Evolutionary conservation across 2,113 vertebrate species (phyloP).

Genomic region (Eleginops maclovinus): DNA sequence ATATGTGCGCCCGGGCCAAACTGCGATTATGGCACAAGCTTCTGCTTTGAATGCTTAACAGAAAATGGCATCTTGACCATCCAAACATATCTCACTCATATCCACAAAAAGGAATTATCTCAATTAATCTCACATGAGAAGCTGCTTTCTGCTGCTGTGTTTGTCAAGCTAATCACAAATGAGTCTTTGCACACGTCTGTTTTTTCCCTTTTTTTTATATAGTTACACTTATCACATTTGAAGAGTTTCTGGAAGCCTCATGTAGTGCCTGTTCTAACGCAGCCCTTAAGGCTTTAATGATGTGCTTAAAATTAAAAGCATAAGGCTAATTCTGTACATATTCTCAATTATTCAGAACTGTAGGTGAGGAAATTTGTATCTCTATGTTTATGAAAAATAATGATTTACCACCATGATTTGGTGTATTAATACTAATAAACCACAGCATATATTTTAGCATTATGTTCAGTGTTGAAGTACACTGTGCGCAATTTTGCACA

Average conservation of each 20-base stretch:
- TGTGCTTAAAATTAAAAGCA: slow-evolving; percentile 1
- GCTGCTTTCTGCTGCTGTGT: slow-evolving; percentile 18
- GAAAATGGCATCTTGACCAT: slow-evolving; percentile 8
- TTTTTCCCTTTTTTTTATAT: slow-evolving; percentile 25
- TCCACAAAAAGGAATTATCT: slow-evolving; percentile 12
- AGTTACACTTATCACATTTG: slow-evolving; percentile 29
- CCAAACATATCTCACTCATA: slow-evolving; percentile 13
- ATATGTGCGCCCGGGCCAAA: background rate
- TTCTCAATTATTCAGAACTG: background rate
- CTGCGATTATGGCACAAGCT: slow-evolving; percentile 24
- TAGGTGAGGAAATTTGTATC: background rate
- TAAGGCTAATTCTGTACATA: background rate
- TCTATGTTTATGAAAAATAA: background rate
- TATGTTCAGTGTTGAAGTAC: too few relatives aligned
- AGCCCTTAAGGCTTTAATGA: background rate
- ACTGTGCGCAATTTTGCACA: too few relatives aligned
- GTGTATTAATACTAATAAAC: too few relatives aligned
- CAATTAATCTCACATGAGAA: slow-evolving; percentile 58
- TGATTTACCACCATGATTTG: background rate
- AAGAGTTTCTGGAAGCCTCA: slow-evolving; percentile 10
- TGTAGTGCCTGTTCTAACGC: background rate
- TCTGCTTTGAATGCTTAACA: background rate
- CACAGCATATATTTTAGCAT: too few relatives aligned
- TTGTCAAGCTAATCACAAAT: slow-evolving; percentile 42
- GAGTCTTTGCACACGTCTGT: slow-evolving; percentile 25